These are phyloP conservation scores for Rhagonycha lutea DNA, from an alignment of 2,888 invertebrate species.

Conservation along the genomic window DNA sequence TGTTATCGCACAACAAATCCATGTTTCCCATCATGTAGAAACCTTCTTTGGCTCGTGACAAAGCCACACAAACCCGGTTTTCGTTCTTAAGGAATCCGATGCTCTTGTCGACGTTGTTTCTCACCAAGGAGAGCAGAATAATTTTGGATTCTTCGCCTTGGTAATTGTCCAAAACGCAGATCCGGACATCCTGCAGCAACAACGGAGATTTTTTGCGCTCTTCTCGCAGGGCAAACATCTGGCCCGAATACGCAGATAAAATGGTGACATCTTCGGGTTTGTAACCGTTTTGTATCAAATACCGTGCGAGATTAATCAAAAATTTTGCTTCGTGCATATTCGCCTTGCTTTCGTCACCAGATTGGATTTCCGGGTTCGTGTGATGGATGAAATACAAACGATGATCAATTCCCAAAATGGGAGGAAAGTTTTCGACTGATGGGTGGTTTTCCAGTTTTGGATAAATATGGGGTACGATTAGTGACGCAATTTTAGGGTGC, in stretches of 20 bases:
- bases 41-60: conserved; percentile 73
- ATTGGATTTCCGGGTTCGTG: conserved; percentile 61
- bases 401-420: conserved; percentile 63
- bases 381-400: conserved; percentile 74
- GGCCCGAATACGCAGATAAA: no score
- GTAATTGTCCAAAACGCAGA: conserved; percentile 76
- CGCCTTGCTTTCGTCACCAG: conserved; percentile 62
- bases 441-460: conserved; percentile 58
- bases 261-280: no score
- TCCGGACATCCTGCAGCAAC: conserved; percentile 58
- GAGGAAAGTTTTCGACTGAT: conserved; percentile 60
- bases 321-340: conserved; percentile 70
- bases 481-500: conserved; percentile 66
- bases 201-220: no score
- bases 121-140: conserved; percentile 76
- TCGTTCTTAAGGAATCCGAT: conserved; percentile 73
- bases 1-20: conserved; percentile 59
- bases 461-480: conserved; percentile 73
- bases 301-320: conserved; percentile 62
- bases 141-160: conserved; percentile 83
- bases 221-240: no score
- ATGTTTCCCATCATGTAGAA: conserved; percentile 79
- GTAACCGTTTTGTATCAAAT: no score
- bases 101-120: conserved; percentile 69
- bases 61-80: conserved; percentile 77